phyloP scores from a whole-genome alignment of 2,797 vertebrate species.

The Coccyzus lansbergi region DNA sequence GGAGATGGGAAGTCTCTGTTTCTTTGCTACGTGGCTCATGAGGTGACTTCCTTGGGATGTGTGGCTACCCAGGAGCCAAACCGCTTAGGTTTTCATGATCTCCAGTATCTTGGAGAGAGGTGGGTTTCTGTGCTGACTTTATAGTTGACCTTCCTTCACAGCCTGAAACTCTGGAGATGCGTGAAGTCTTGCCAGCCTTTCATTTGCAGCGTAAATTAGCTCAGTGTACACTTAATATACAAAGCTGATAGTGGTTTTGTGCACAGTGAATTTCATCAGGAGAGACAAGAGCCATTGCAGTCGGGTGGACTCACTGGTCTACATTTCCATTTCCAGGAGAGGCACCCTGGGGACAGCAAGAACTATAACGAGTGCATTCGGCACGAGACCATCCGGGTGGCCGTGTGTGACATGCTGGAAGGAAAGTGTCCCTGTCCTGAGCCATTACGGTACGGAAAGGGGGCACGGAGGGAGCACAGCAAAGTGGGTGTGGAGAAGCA shows the following conservation, averaged over 20 bases:
- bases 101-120: not conserved
- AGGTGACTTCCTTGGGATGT: not conserved
- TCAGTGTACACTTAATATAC: not conserved
- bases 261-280: not conserved
- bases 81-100: not conserved
- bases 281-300: not conserved
- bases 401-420: constrained; percentile 98
- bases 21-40: not conserved
- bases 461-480: not conserved
- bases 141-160: not conserved
- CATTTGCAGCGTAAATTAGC: not conserved
- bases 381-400: constrained; percentile 95
- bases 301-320: not conserved
- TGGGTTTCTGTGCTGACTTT: not conserved
- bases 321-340: constrained; percentile 82
- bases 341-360: constrained; percentile 97
- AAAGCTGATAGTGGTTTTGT: not conserved
- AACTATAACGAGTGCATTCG: constrained; percentile 99
- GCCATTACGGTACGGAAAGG: constrained; percentile 85
- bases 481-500: not conserved
- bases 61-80: not conserved
- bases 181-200: not conserved
- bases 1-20: not conserved
- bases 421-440: constrained; percentile 94
- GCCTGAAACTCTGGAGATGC: not conserved